A percentile compares a stretch with the other conserved stretches of the same genome.
Conservation (phyloP, 2,113 vertebrate genomes). For the Melanerpes formicivorus region DNA sequence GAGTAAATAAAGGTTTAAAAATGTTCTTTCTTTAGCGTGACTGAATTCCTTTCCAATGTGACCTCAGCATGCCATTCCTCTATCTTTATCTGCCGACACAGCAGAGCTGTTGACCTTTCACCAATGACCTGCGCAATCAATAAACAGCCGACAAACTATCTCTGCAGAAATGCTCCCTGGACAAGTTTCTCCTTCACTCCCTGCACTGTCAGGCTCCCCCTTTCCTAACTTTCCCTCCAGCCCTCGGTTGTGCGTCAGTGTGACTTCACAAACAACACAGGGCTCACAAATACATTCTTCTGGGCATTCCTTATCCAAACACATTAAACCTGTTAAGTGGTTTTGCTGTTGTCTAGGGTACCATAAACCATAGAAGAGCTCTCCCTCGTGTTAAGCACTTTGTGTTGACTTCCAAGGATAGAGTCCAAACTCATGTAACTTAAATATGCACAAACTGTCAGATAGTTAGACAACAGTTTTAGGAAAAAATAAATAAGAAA, state of each 20-base stretch:
- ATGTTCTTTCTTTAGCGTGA: slow-evolving; percentile 38
- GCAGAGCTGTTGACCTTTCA: slow-evolving; percentile 61
- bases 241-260: background rate
- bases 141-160: slow-evolving; percentile 53
- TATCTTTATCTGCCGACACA: slow-evolving; percentile 60
- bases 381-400: background rate
- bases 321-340: background rate
- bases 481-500: too few species aligned
- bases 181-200: background rate
- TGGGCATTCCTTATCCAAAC: background rate
- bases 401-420: background rate
- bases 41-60: slow-evolving; percentile 62
- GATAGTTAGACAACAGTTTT: background rate
- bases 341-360: slow-evolving; percentile 3
- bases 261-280: background rate
- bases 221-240: background rate
- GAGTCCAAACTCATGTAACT: background rate
- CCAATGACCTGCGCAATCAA: slow-evolving; percentile 59
- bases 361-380: background rate
- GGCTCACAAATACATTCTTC: background rate
- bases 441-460: background rate
- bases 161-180: background rate
- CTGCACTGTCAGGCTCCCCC: background rate
- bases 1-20: slow-evolving; percentile 65
- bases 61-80: slow-evolving; percentile 67